Base-by-base conservation (phyloP, 2,113 vertebrate species). In the Nematolebias whitei region DNA sequence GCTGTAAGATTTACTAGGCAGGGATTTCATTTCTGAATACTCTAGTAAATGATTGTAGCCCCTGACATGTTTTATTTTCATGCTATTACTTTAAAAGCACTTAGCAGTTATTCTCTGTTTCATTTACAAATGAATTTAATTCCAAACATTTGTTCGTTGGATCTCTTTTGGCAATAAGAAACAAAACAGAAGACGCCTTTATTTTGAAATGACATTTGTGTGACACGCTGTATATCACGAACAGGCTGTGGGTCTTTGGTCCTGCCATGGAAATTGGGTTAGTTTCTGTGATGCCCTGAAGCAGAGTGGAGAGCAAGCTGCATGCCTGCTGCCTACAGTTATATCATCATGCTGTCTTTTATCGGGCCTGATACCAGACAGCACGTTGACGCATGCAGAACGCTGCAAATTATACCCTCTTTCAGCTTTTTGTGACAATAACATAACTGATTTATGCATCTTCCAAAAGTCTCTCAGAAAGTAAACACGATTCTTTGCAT, bases 201-300 rank as follows among this genome's bases (percentile, higher is more conserved):
- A 51, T 62, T 70, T 67, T 45, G 24, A 71, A 55, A 22, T 44
- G 56, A 35, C 48, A 55, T 76, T 52, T 63, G 53, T 15, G 50
- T 68, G 64, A 53, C 53, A 43, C 22, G 63, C 50, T 43, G 59
- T 12, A 58, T 67, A 68, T 87, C 77, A 68, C 26, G 75, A 82
- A 59, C 60, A 18, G 38, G 71, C 64, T 70, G 67, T 47, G 70
- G 59, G 29, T 56, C 12, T 53, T 50, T 16, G 56, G 70, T 72
- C 76, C 68, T 23, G 79, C 82, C 76, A 60, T 76, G 71, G 77
- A 90, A 89, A 88, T 59, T 85, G 68, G 88, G 85, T 90, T 89
- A 87, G 84, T 87, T 74, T 83, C 82, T 78, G 39, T 24, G 75
- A 83, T 77, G 73, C 77, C 89, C 85, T 12, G 67, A 63, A 74